phyloP scores from a whole-genome alignment of 2,797 vertebrate genomes.

The Rhynchotus rufescens region DNA sequence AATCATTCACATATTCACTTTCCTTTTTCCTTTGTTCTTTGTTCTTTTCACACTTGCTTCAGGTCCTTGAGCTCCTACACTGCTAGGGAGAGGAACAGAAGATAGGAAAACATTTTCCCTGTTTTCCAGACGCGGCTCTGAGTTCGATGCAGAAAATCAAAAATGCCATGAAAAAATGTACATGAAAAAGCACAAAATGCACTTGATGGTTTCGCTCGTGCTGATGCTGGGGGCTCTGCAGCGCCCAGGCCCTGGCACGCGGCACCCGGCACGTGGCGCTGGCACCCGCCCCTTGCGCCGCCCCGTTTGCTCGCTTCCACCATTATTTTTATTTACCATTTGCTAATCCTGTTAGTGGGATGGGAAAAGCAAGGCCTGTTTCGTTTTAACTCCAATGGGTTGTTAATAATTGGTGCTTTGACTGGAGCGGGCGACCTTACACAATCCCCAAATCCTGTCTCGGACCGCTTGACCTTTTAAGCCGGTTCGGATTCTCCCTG shows the following conservation, averaged over 20 bases:
- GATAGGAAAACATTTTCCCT: not conserved
- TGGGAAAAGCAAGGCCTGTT: slow-evolving; percentile 1
- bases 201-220: not conserved
- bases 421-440: slow-evolving; percentile 54
- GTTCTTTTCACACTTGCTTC: not conserved
- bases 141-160: not conserved
- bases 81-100: not conserved
- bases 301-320: not conserved
- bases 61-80: not conserved
- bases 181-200: not conserved
- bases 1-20: not conserved
- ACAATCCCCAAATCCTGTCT: slow-evolving; percentile 43
- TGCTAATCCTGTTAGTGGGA: slow-evolving; percentile 35
- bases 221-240: too few relatives aligned
- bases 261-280: not conserved
- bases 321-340: slow-evolving; percentile 43
- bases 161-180: not conserved
- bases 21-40: not conserved
- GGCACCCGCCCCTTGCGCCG: not conserved
- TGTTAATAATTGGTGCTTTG: slow-evolving; percentile 69
- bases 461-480: slow-evolving; percentile 63
- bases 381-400: slow-evolving; percentile 51
- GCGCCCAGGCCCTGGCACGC: too few relatives aligned
- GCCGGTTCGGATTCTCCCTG: slow-evolving; percentile 58
- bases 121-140: not conserved